Conservation (phyloP, 2,888 invertebrate genomes). For the Cephus rjabovi region DNA sequence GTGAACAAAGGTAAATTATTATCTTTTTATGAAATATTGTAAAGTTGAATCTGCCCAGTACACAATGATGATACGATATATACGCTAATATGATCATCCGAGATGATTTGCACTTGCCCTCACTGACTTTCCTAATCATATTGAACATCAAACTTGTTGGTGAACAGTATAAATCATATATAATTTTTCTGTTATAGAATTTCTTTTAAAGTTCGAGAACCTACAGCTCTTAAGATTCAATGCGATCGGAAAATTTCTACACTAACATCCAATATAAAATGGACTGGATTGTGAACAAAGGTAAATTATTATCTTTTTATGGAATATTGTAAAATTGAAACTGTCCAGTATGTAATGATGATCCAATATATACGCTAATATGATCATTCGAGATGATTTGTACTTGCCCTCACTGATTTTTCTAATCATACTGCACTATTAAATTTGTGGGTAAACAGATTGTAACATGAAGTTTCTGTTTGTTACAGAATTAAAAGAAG, state of each 20-base stretch:
- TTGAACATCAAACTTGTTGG: conserved; percentile 5
- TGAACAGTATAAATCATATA: not conserved
- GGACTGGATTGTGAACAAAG: not conserved
- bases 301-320: conserved; percentile 1
- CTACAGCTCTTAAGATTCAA: not conserved
- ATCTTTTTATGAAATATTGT: not conserved
- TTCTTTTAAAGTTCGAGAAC: not conserved
- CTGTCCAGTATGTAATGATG: conserved; percentile 31
- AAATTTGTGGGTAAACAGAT: conserved; percentile 4
- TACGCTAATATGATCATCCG: conserved; percentile 57
- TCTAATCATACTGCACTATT: not conserved
- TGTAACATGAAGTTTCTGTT: conserved; percentile 7
- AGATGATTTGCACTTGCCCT: conserved; percentile 57
- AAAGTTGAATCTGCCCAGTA: not conserved
- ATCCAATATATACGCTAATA: conserved; percentile 56
- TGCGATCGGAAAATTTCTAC: not conserved
- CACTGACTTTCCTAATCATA: conserved; percentile 42
- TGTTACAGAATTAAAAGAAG: conserved; percentile 11
- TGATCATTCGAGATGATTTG: conserved; percentile 45
- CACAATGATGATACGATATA: conserved; percentile 43
- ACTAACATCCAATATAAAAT: not conserved
- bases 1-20: not conserved
- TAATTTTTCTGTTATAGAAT: conserved; percentile 15
- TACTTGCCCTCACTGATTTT: conserved; percentile 60
- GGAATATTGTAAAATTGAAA: not conserved